phyloP scores from a whole-genome alignment of 2,797 vertebrate genomes.

The Urosaurus nigricauda region DNA sequence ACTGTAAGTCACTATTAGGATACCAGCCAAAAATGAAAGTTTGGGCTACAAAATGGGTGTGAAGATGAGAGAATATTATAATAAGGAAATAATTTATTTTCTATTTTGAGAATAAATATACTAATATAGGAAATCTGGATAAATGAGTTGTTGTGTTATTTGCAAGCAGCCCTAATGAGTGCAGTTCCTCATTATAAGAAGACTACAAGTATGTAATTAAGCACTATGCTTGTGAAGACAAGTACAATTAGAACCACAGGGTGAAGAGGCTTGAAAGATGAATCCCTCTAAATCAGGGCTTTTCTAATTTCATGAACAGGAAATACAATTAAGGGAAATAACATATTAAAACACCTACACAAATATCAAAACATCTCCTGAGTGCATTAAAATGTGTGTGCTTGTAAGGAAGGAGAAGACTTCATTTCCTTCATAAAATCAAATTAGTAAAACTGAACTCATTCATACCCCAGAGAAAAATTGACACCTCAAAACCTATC shows the following conservation, averaged over 20 bases:
- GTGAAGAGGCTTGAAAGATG: conserved; percentile 50
- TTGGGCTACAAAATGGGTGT: not conserved
- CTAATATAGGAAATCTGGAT: not conserved
- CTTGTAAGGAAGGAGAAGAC: conserved; percentile 50
- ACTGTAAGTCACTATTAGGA: no score
- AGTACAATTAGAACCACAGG: conserved; percentile 72
- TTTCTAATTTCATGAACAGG: conserved; percentile 75
- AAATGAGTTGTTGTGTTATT: not conserved
- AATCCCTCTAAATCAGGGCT: conserved; percentile 66
- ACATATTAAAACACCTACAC: conserved; percentile 81
- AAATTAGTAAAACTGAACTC: conserved; percentile 77
- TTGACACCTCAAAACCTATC: conserved; percentile 70
- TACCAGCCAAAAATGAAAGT: not conserved
- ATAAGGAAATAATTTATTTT: not conserved
- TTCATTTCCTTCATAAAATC: conserved; percentile 71
- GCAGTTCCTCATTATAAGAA: conserved; percentile 24
- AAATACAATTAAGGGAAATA: conserved; percentile 76
- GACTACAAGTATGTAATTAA: conserved; percentile 48
- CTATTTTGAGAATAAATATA: not conserved
- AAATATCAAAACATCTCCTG: conserved; percentile 68
- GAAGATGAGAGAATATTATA: not conserved
- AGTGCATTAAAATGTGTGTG: conserved; percentile 46
- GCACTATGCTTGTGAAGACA: conserved; percentile 62
- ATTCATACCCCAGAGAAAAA: conserved; percentile 72
- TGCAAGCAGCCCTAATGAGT: not conserved